These are phyloP conservation scores for Phaetusa simplex DNA, from an alignment of 2,113 vertebrate species.

Conservation along the genomic window DNA sequence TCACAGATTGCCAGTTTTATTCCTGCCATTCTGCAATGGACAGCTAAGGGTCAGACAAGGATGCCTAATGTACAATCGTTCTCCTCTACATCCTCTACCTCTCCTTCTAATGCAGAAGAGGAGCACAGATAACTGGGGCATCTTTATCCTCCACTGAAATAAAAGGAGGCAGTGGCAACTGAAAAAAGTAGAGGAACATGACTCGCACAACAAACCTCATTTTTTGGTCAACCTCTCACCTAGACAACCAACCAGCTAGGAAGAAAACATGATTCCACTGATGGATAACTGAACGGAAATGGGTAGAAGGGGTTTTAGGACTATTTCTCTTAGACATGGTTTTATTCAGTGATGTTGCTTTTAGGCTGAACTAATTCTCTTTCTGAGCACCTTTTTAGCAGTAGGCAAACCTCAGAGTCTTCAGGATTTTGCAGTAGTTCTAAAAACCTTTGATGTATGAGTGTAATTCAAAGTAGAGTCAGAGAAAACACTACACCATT, in stretches of 20 bases:
- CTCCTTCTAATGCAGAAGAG: background rate
- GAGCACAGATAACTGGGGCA: background rate
- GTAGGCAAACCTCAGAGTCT: background rate
- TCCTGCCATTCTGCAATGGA: background rate
- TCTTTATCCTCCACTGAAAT: background rate
- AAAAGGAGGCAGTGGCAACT: background rate
- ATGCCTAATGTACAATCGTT: background rate
- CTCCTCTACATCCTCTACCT: background rate
- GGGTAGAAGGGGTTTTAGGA: rapidly evolving
- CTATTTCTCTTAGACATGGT: background rate
- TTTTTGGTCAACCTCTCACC: background rate
- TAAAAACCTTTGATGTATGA: background rate
- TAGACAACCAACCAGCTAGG: background rate
- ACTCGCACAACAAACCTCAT: background rate
- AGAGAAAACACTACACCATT: background rate
- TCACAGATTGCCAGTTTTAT: background rate
- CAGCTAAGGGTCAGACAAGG: background rate
- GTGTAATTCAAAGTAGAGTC: background rate
- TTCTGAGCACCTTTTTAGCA: background rate
- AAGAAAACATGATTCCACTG: background rate
- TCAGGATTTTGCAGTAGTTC: background rate
- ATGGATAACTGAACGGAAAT: background rate
- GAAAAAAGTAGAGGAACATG: background rate
- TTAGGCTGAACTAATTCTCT: background rate
- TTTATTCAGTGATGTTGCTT: background rate